Conservation (phyloP, 2,888 invertebrate species). For the Timema cristinae region DNA sequence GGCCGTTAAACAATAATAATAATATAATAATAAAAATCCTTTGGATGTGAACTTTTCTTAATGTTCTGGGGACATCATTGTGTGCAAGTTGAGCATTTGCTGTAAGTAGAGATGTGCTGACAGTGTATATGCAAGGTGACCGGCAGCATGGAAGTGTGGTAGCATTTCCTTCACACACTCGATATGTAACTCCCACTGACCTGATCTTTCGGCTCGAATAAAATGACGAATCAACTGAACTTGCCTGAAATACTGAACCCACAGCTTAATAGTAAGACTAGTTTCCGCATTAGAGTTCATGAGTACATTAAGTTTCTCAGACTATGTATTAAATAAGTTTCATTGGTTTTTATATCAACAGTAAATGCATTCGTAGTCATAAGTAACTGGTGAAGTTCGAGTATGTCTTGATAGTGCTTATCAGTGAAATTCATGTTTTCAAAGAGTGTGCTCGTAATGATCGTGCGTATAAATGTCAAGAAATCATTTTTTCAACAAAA, state of each 20-base stretch:
- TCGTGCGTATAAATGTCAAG: background rate
- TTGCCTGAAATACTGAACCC: constrained; percentile 3
- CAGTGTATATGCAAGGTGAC: background rate
- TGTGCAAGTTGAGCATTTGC: background rate
- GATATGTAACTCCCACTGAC: background rate
- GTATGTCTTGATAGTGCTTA: background rate
- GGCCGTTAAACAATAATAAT: no score
- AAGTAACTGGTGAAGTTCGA: background rate
- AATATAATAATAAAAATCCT: no score
- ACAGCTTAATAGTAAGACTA: background rate
- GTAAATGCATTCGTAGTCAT: background rate
- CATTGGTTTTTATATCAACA: constrained; percentile 4
- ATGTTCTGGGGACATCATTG: background rate
- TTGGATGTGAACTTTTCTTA: background rate
- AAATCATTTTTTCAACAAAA: background rate
- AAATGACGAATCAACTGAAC: constrained; percentile 7
- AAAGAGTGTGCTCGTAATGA: background rate
- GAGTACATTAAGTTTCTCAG: constrained; percentile 1
- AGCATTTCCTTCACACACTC: constrained; percentile 7
- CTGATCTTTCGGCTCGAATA: background rate
- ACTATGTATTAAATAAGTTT: background rate
- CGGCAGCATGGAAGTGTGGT: constrained; percentile 3
- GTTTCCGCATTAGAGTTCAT: constrained; percentile 2
- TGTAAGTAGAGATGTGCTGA: constrained; percentile 5
- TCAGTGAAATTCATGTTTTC: background rate